Evolutionary conservation across 1,140 invertebrate species (phyloP).

Genomic region (Reticulitermes speratus): DNA sequence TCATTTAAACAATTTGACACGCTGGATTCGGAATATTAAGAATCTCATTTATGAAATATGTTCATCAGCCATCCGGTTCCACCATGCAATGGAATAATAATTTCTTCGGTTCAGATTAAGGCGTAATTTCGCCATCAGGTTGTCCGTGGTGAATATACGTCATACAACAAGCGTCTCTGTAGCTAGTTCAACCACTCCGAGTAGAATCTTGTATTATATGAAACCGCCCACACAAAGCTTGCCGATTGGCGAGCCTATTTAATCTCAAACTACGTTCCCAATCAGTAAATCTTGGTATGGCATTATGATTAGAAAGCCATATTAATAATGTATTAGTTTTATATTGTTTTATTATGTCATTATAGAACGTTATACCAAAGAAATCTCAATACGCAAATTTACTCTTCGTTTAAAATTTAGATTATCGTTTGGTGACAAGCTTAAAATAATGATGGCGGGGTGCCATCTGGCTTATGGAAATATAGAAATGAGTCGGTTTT

Average conservation of each 20-base stretch:
- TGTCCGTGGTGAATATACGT: too few relatives aligned
- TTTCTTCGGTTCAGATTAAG: too few relatives aligned
- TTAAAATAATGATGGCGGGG: conserved; percentile 34
- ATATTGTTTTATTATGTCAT: too few relatives aligned
- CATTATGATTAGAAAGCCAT: not conserved
- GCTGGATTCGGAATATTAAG: too few relatives aligned
- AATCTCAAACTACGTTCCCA: not conserved
- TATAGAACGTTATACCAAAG: too few relatives aligned
- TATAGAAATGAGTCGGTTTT: conserved; percentile 34
- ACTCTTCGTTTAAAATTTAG: not conserved
- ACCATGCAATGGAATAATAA: too few relatives aligned
- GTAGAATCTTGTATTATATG: not conserved
- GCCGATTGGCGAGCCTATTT: not conserved
- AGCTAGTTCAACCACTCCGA: not conserved
- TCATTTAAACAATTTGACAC: too few relatives aligned
- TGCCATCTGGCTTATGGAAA: conserved; percentile 31
- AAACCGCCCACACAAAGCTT: not conserved
- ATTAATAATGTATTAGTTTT: too few relatives aligned
- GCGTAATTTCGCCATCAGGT: too few relatives aligned
- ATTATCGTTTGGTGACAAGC: not conserved
- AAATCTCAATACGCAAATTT: not conserved
- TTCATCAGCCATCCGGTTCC: too few relatives aligned
- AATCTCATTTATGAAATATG: too few relatives aligned
- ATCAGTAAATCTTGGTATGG: not conserved
- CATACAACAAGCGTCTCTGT: too few relatives aligned